Conservation (phyloP, 1,140 invertebrate genomes). For the Telenomus remus region DNA sequence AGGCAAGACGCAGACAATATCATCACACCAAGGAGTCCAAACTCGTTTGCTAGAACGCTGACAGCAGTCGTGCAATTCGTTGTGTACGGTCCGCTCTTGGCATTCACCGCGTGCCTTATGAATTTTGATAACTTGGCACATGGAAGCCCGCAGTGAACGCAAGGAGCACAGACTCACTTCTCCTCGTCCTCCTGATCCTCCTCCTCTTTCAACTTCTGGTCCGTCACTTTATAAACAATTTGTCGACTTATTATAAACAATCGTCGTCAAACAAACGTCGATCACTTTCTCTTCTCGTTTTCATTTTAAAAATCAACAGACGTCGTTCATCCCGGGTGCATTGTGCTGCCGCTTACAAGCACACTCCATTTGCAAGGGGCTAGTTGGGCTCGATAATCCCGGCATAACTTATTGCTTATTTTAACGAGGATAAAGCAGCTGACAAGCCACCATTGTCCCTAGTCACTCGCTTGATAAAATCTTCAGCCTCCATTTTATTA, state of each 20-base stretch:
- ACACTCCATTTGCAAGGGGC: conserved; percentile 52
- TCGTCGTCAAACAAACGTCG: no score
- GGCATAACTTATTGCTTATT: conserved; percentile 74
- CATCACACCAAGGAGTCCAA: no score
- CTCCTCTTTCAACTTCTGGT: conserved; percentile 17
- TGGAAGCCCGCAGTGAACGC: conserved; percentile 91
- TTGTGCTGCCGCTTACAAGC: conserved; percentile 19
- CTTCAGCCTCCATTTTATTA: conserved; percentile 29
- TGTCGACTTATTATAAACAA: no score
- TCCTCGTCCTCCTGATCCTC: conserved; percentile 20
- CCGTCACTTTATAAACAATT: no score
- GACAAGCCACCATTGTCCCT: conserved; percentile 70
- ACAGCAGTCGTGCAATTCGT: conserved; percentile 57
- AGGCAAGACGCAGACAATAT: no score
- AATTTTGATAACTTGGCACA: conserved; percentile 84
- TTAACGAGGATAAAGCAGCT: conserved; percentile 72
- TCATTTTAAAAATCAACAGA: background rate
- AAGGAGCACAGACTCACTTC: conserved; percentile 80
- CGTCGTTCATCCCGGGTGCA: conserved; percentile 27
- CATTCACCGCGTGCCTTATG: conserved; percentile 98
- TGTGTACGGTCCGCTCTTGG: conserved; percentile 89
- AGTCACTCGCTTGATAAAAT: conserved; percentile 73
- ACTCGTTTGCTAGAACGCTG: conserved; percentile 10
- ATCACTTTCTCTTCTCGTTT: no score
- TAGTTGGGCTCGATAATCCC: conserved; percentile 63